Conservation (phyloP, 2,113 vertebrate species). For the Oncorhynchus kisutch region DNA sequence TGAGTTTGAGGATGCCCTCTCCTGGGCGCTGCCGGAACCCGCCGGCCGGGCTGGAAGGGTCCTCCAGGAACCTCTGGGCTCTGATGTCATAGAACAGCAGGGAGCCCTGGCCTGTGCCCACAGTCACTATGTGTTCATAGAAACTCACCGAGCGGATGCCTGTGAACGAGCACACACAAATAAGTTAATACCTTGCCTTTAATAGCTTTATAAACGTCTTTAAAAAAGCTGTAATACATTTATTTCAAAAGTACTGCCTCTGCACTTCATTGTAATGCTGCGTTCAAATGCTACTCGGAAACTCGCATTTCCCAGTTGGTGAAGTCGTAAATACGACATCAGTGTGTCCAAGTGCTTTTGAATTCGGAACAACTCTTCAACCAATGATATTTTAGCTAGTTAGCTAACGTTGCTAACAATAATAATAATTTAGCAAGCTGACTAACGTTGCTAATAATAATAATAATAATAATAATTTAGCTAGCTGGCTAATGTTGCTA, state of each 20-base stretch:
- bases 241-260: not conserved
- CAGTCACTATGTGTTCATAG: conserved; percentile 97
- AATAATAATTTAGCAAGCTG: no score
- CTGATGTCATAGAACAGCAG: conserved; percentile 96
- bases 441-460: no score
- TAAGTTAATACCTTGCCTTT: not conserved
- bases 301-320: no score
- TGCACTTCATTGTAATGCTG: not conserved
- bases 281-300: no score
- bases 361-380: no score
- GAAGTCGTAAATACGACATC: no score
- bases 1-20: conserved; percentile 90
- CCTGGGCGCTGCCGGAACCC: conserved; percentile 78
- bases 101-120: conserved; percentile 95
- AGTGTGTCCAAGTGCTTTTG: no score
- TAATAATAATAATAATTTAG: no score
- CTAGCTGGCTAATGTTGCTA: no score
- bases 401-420: no score
- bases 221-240: not conserved
- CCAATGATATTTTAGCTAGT: no score
- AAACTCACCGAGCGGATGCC: conserved; percentile 98
- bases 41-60: conserved; percentile 64
- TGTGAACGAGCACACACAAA: conserved; percentile 41
- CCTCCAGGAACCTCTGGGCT: conserved; percentile 92
- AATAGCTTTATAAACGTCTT: not conserved